Evolutionary conservation across 1,140 invertebrate genomes (phyloP).

Genomic region (Lordiphosa mommai): DNA sequence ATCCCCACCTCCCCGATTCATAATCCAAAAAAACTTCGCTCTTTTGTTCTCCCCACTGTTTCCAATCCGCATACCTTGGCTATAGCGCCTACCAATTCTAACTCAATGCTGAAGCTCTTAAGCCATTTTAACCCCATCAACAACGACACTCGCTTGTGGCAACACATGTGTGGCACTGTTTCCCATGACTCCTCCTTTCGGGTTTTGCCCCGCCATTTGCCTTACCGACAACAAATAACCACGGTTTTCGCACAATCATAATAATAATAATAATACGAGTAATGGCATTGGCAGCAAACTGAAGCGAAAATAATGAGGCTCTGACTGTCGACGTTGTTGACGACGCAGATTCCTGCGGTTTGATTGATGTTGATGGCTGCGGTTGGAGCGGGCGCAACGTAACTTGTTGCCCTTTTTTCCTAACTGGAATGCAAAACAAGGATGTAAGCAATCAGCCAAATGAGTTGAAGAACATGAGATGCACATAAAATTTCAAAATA

Average conservation of each 20-base stretch:
- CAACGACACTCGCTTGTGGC: slow-evolving; percentile 2
- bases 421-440: slow-evolving; percentile 1
- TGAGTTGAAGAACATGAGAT: slow-evolving; percentile 18
- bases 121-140: slow-evolving; percentile 7
- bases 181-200: neutral
- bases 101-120: slow-evolving; percentile 1
- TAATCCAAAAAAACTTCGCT: too few species aligned
- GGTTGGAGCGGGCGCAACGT: neutral
- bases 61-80: too few species aligned
- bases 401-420: slow-evolving; percentile 6
- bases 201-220: neutral
- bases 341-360: slow-evolving; percentile 11
- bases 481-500: slow-evolving; percentile 27
- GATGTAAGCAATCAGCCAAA: slow-evolving; percentile 19
- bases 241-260: slow-evolving; percentile 13
- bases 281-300: slow-evolving; percentile 4
- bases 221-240: slow-evolving; percentile 2
- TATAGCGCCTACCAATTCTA: neutral
- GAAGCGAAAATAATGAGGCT: slow-evolving; percentile 12
- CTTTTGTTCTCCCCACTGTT: too few species aligned
- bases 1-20: too few species aligned
- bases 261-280: slow-evolving; percentile 5
- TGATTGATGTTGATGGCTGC: slow-evolving; percentile 7
- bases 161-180: slow-evolving; percentile 2
- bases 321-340: slow-evolving; percentile 1